Evolutionary conservation across 2,113 vertebrate genomes (phyloP).

Genomic region (Alexandromys fortis): DNA sequence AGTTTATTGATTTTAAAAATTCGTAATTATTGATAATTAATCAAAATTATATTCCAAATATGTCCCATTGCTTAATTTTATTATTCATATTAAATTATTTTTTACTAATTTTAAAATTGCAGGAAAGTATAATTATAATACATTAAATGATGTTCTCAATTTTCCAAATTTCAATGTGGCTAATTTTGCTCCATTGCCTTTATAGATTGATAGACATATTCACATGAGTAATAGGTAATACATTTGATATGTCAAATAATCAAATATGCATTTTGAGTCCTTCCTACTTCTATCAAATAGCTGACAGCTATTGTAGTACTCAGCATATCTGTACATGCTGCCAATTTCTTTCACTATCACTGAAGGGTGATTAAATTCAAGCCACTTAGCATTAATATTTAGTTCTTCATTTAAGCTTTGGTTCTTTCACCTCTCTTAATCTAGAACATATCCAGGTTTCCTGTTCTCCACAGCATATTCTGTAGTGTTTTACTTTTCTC

Average conservation of each 20-base stretch:
- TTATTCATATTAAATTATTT: neutral
- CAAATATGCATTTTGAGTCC: neutral
- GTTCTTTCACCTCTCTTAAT: neutral
- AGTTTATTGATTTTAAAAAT: neutral
- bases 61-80: neutral
- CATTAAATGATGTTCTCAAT: neutral
- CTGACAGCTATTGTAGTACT: too few species aligned
- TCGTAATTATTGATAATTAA: neutral
- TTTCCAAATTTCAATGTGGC: neutral
- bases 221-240: neutral
- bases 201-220: neutral
- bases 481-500: rapidly evolving
- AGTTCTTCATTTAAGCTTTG: neutral
- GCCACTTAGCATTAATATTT: neutral
- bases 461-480: too few species aligned
- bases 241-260: neutral
- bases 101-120: neutral
- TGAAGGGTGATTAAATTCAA: neutral
- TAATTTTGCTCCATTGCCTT: neutral
- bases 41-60: neutral
- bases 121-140: neutral
- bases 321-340: neutral
- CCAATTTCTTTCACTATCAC: neutral
- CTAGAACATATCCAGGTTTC: neutral
- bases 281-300: neutral